Conservation (phyloP, 2,888 invertebrate genomes). For the Drosophila percnosoma region DNA sequence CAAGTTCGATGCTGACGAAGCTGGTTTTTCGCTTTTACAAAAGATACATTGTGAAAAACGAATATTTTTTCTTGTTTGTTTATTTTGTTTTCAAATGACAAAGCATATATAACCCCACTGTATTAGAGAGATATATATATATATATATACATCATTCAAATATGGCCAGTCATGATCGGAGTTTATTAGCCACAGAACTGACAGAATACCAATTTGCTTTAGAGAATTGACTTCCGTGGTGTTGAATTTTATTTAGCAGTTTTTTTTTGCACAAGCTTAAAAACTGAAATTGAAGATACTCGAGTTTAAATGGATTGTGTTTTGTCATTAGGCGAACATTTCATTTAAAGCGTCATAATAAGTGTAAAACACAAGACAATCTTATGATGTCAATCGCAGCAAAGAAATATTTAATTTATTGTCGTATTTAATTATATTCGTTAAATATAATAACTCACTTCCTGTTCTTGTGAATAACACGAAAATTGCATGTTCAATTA, state of each 20-base stretch:
- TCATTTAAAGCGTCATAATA: constrained; percentile 6
- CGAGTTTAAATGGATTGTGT: constrained; percentile 1
- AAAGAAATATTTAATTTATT: constrained; percentile 47
- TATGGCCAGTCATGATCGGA: constrained; percentile 46
- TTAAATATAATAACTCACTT: constrained; percentile 66
- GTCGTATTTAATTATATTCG: constrained; percentile 53
- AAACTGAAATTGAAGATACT: constrained; percentile 21
- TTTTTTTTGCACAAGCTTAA: constrained; percentile 14
- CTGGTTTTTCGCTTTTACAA: constrained; percentile 55
- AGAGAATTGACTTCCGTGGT: constrained; percentile 38
- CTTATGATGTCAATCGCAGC: constrained; percentile 29
- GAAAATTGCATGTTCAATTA: constrained; percentile 71
- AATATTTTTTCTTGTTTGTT: constrained; percentile 28
- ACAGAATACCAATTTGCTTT: constrained; percentile 25
- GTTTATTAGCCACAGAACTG: constrained; percentile 46
- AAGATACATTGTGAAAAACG: constrained; percentile 37
- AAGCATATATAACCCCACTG: constrained; percentile 35
- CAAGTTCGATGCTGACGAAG: constrained; percentile 63
- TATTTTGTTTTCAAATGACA: constrained; percentile 39
- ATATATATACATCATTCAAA: constrained; percentile 41
- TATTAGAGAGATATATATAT: constrained; percentile 17
- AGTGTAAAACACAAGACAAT: constrained; percentile 5
- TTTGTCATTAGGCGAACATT: constrained; percentile 1
- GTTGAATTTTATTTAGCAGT: constrained; percentile 11
- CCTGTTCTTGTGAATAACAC: constrained; percentile 52